Conservation (phyloP, 2,113 vertebrate genomes). For the Myanophis thanlyinensis region DNA sequence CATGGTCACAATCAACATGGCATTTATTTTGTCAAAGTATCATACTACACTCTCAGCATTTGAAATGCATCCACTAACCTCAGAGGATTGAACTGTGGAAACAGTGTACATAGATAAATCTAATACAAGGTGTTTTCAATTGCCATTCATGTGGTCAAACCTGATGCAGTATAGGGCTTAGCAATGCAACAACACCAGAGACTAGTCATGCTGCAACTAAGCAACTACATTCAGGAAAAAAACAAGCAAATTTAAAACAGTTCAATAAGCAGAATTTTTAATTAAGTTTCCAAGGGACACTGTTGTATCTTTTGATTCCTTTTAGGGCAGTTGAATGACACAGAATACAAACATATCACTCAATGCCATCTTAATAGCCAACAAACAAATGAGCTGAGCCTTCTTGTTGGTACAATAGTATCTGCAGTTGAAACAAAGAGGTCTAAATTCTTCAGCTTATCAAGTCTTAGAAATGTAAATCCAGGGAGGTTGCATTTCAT, state of each 20-base stretch:
- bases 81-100: neutral
- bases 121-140: conserved; percentile 33
- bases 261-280: conserved; percentile 31
- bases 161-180: conserved; percentile 11
- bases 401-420: neutral
- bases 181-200: conserved; percentile 27
- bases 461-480: conserved; percentile 1
- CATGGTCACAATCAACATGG: neutral
- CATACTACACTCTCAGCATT: neutral
- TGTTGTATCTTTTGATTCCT: conserved; percentile 25
- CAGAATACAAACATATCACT: conserved; percentile 8
- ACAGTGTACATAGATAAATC: conserved; percentile 28
- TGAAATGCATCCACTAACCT: neutral
- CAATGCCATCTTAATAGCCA: neutral
- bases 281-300: conserved; percentile 21
- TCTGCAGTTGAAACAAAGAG: neutral
- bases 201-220: conserved; percentile 1
- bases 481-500: neutral
- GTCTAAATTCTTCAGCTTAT: neutral
- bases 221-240: conserved; percentile 20
- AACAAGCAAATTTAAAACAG: conserved; percentile 37
- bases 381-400: neutral
- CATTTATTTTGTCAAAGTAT: neutral
- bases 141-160: conserved; percentile 19
- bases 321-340: neutral